Evolutionary conservation across 2,113 vertebrate species (phyloP).

Genomic region (Anguilla japonica): DNA sequence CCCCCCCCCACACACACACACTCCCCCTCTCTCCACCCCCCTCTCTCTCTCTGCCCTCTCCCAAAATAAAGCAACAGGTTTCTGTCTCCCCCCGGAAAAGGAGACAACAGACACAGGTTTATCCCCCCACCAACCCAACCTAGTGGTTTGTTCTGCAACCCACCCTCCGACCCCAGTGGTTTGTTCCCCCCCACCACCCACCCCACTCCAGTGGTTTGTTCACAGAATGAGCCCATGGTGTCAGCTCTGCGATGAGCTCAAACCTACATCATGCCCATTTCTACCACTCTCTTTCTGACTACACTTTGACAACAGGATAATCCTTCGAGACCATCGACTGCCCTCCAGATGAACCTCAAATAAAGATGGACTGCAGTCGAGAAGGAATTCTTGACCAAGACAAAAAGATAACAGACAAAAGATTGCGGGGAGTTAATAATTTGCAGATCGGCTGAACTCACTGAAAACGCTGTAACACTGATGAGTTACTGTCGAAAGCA

Average conservation of each 20-base stretch:
- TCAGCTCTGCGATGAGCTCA: background rate
- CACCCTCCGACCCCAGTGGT: too few species aligned
- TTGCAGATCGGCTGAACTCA: background rate
- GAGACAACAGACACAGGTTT: slow-evolving; percentile 61
- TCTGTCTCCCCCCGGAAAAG: slow-evolving; percentile 24
- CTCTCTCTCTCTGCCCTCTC: slow-evolving; percentile 35
- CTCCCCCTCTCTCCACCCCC: slow-evolving; percentile 27
- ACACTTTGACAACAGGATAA: background rate
- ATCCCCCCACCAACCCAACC: background rate
- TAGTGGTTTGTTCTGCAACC: too few species aligned
- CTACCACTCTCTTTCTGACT: background rate
- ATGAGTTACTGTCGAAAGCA: background rate
- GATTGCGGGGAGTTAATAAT: background rate
- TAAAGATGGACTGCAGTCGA: background rate
- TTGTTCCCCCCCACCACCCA: background rate
- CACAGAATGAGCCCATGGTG: background rate
- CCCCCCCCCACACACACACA: slow-evolving; percentile 39
- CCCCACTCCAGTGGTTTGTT: background rate
- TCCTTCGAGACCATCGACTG: background rate
- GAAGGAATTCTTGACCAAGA: background rate
- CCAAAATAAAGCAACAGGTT: slow-evolving; percentile 74
- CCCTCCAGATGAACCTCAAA: background rate
- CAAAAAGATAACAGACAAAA: background rate
- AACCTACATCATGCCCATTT: background rate
- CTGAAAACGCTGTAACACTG: background rate